Conservation (phyloP, 1,140 invertebrate genomes). For the Mactra quadrangularis region DNA sequence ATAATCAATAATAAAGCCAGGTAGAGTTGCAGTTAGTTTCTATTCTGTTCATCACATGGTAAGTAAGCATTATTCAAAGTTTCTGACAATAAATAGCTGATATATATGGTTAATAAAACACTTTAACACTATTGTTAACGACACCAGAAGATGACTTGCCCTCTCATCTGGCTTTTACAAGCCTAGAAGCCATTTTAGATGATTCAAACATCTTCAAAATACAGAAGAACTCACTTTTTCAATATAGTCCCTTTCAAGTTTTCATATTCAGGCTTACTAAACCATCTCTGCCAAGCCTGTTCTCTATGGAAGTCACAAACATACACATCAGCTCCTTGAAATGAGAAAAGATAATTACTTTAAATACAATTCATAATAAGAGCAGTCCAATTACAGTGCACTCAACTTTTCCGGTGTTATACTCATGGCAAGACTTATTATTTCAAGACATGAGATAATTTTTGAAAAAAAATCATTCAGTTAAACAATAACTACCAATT, state of each 20-base stretch:
- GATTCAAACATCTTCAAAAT: background rate
- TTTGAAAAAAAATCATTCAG: too few species aligned
- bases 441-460: too few species aligned
- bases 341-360: too few species aligned
- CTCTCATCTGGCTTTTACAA: background rate
- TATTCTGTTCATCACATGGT: too few species aligned
- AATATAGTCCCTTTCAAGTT: background rate
- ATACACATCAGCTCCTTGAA: background rate
- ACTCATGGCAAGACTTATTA: too few species aligned
- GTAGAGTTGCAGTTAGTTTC: too few species aligned
- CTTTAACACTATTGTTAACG: background rate
- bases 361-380: too few species aligned
- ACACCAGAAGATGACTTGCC: background rate
- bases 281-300: constrained; percentile 1
- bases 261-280: background rate
- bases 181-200: background rate
- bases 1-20: too few species aligned
- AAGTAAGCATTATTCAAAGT: background rate
- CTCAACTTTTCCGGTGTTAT: too few species aligned
- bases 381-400: too few species aligned
- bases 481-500: too few species aligned
- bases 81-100: too few species aligned
- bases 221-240: background rate
- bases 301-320: constrained; percentile 4
- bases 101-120: background rate